Evolutionary conservation across 2,888 invertebrate species (phyloP).

Genomic region (Heliconius aoede): DNA sequence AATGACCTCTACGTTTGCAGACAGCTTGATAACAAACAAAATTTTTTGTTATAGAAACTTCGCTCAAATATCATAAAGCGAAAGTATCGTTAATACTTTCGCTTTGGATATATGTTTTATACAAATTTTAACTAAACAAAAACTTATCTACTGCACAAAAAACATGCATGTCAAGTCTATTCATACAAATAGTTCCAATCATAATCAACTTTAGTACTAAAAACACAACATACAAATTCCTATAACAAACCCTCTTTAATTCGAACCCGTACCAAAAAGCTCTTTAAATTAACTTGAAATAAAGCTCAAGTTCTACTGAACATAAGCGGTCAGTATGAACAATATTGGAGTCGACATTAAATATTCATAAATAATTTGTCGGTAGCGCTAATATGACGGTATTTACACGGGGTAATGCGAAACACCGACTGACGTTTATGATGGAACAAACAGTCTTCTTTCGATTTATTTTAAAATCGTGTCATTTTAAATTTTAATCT

Average conservation of each 20-base stretch:
- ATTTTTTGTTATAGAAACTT: too few relatives aligned
- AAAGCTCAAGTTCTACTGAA: slow-evolving; percentile 42
- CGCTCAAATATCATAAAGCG: not conserved
- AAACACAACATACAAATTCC: slow-evolving; percentile 21
- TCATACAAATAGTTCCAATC: not conserved
- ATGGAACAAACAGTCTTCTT: slow-evolving; percentile 27
- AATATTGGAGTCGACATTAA: slow-evolving; percentile 53
- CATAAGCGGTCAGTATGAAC: slow-evolving; percentile 43
- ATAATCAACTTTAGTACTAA: slow-evolving; percentile 30
- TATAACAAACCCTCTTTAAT: not conserved
- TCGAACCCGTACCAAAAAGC: slow-evolving; percentile 1
- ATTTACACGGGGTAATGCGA: slow-evolving; percentile 49
- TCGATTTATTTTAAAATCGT: slow-evolving; percentile 23
- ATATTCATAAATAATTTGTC: slow-evolving; percentile 60
- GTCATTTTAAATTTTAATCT: slow-evolving; percentile 15
- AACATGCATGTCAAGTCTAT: not conserved
- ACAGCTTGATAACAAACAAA: too few relatives aligned
- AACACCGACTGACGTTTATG: slow-evolving; percentile 46
- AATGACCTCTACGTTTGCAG: too few relatives aligned
- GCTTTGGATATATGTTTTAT: too few relatives aligned
- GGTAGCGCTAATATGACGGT: slow-evolving; percentile 51
- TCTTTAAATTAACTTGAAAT: slow-evolving; percentile 18
- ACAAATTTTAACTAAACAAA: not conserved
- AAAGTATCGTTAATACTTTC: too few relatives aligned
- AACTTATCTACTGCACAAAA: not conserved